phyloP scores from a whole-genome alignment of 1,140 invertebrate genomes.

The Lysiphlebus fabarum region DNA sequence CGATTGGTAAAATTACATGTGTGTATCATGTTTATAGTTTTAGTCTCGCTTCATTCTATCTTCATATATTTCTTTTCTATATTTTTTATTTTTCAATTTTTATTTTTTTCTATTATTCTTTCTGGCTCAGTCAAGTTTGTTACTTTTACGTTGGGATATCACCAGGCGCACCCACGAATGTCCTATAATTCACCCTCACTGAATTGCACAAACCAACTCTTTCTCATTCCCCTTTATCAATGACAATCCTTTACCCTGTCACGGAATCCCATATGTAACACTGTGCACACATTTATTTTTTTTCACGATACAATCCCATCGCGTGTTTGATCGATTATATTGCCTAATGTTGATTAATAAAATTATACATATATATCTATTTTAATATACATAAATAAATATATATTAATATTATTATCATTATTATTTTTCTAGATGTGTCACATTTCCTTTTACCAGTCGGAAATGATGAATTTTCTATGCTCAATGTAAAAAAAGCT shows the following conservation, averaged over 20 bases:
- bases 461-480: too few species aligned
- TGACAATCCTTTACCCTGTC: conserved; percentile 28
- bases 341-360: conserved; percentile 21
- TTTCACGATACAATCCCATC: conserved; percentile 19
- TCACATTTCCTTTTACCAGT: too few species aligned
- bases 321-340: conserved; percentile 22
- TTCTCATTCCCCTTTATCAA: conserved; percentile 24
- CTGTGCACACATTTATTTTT: conserved; percentile 15
- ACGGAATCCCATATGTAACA: conserved; percentile 26
- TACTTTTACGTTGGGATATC: background rate
- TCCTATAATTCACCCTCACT: conserved; percentile 36
- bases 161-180: conserved; percentile 28
- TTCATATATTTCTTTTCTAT: conserved; percentile 17
- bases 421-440: too few species aligned
- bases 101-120: conserved; percentile 40
- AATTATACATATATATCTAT: too few species aligned
- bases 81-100: conserved; percentile 21
- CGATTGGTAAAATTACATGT: conserved; percentile 15
- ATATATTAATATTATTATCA: too few species aligned
- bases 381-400: too few species aligned
- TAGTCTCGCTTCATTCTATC: background rate
- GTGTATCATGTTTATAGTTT: conserved; percentile 1
- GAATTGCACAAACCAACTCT: conserved; percentile 18
- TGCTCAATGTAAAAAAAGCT: too few species aligned
- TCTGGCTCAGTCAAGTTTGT: conserved; percentile 6